Evolutionary conservation across 2,113 vertebrate species (phyloP), one percentile per base, ranked within the genome.

Genomic region (Pangasianodon gigas): DNA sequence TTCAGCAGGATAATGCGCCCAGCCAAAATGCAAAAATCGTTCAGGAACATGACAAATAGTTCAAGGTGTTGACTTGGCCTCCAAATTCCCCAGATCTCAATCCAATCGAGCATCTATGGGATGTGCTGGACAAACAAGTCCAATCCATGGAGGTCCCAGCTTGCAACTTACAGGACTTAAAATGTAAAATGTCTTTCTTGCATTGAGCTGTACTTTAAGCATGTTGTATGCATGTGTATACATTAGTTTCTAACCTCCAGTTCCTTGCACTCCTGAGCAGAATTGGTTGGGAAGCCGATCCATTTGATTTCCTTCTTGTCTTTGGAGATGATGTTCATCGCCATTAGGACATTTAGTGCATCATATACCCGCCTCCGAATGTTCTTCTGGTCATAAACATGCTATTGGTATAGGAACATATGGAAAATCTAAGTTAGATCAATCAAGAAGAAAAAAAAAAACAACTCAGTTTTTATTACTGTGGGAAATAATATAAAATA

Each of bases 241-340:
- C 6, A 37, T 82, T 32, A 16, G 37, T 62, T 51, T 24, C 91
- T 91, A 91, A 99, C 98, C 98, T 99, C 97, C 86, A 99, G 95
- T 92, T 98, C 99, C 95, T 99, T 97, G 94, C 98, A 99, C 94
- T 99, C 98, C 96, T 99, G 98, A 89, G 98, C 98, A 0, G 98
- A 99, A 96, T 99, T 99, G 92, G 98, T 99, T 93, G 98, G 98
- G 91, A 99, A 96, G 71, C 98, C 98, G 14, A 99, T 99, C 98
- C 98, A 99, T 89, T 97, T 98, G 93, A 99, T 99, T 96, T 99
- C 98, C 89, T 99, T 99, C 93, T 99, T 99, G 95, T 99, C 98
- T 96, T 99, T 99, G 67, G 98, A 99, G 95, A 99, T 99, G 93
- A 99, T 99, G 94, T 99, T 99, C 98, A 99, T 99, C 92, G 98